Percentiles rank a stretch among this genome's conserved stretches.
phyloP scores from a whole-genome alignment of 2,113 vertebrate species.

The Oncorhynchus kisutch region DNA sequence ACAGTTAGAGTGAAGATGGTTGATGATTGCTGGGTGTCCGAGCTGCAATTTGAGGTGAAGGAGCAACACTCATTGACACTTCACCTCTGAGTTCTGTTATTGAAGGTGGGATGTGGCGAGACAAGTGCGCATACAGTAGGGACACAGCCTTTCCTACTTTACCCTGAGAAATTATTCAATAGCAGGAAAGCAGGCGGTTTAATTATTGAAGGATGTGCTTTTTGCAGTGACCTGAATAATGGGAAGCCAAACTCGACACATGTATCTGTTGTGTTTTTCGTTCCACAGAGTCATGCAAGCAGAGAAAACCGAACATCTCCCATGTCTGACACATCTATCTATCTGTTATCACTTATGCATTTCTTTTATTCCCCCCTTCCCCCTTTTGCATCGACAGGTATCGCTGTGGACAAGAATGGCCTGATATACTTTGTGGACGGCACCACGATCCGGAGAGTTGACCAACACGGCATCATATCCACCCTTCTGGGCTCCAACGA shows the following conservation, averaged over 20 bases:
- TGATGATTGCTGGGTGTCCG: conserved; percentile 46
- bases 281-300: conserved; percentile 63
- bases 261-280: conserved; percentile 67
- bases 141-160: conserved; percentile 73
- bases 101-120: conserved; percentile 16
- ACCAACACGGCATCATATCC: conserved; percentile 94
- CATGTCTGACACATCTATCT: conserved; percentile 14
- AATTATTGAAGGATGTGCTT: conserved; percentile 76
- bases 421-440: conserved; percentile 98
- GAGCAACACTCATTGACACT: conserved; percentile 42
- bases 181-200: conserved; percentile 67
- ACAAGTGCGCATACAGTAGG: conserved; percentile 38
- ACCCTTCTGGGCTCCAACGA: conserved; percentile 96
- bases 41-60: conserved; percentile 16
- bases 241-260: conserved; percentile 75
- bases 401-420: conserved; percentile 92
- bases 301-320: conserved; percentile 44
- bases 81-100: conserved; percentile 41
- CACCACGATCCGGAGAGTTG: conserved; percentile 95
- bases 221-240: conserved; percentile 81
- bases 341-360: conserved; percentile 33
- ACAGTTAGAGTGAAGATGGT: conserved; percentile 60
- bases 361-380: conserved; percentile 10
- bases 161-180: conserved; percentile 74
- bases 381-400: conserved; percentile 75